Base-by-base conservation (phyloP, 2,797 vertebrate species). In the Aulostomus chinensis region DNA sequence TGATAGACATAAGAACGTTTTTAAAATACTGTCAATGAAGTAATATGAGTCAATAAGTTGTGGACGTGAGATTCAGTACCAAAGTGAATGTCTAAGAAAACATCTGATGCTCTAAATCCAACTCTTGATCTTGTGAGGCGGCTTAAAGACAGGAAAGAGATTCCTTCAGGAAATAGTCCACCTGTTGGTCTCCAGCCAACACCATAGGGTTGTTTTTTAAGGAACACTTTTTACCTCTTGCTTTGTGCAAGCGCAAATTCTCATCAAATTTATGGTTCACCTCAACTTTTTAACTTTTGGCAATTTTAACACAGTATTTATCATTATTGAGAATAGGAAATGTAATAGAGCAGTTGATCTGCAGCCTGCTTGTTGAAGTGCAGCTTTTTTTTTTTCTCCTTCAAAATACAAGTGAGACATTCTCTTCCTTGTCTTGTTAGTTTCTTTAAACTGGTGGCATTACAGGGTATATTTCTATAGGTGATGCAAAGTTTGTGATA, bases 381-480 rank as follows among this genome's bases (percentile, higher is more conserved):
- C 75, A 78, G 76, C 75, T 78, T 83, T 38, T 76, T 68, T 48
- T 62, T 49, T 55, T 50, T 40, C 37, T 35, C 58, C 67, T 78
- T 77, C 68, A 59, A 39, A 58, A 57, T 68, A 53, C 53, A 75
- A 80, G 62, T 58, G 32, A 65, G 63, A 64, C 40, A 56, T 78
- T 70, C 50, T 73, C 86, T 78, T 58, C 56, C 63, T 80, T 66
- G 65, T 58, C 39, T 34, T 57, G 29, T 69, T 81, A 81, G 67
- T 75, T 86, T 85, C 68, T 81, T 73, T 60, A 83, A 81, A 73
- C 70, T 55, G 67, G 56, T 85, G 84, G 85, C 84, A 87, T 90
- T 88, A 91, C 90, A 91, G 89, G 90, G 88, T 91, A 88, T 88
- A 84, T 83, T 86, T 88, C 75, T 82, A 81, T 76, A 74, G 72